Evolutionary conservation across 2,888 invertebrate species (phyloP), one percentile per base, ranked within the genome.

Genomic region (Periphyllus acericola): DNA sequence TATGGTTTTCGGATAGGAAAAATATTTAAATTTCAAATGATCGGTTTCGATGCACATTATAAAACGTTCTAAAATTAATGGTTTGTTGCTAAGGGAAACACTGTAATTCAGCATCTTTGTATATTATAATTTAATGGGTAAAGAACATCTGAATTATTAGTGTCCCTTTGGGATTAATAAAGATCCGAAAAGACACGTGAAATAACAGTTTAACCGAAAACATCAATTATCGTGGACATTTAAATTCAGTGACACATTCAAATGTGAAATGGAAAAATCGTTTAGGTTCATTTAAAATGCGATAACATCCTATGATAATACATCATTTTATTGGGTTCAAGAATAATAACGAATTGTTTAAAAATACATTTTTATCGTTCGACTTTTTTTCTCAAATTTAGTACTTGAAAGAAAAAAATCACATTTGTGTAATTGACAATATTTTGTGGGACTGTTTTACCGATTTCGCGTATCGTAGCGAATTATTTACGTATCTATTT

Each of bases 51-150:
- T n/a, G 71, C 17, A 11, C 71, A 25, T 71, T 29, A 29, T 32
- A 71, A 29, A 71, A 32, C 32, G 71, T 71, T 29, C 14, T 66
- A 82, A 82, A 82, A 82, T 82, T 34, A 82, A 72, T 82, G 82
- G 46, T 34, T 72, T 82, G 71, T 52, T 72, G 52, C 82, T n/a
- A 17, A 72, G 71, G 71, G 82, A 72, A 52, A 52, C 82, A 14
- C 8, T 9, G 14, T 52, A 34, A 82, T 71, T n/a, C 52, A 25
- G 25, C 46, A 29, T 72, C 52, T 82, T 72, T 52, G 46, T 34
- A 32, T n/a, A 72, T 82, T 82, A 82, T 72, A 72, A 82, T 72
- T 71, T 72, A 72, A 82, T 82, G 82, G 52, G 46, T 34, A 34
- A 6, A 72, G 25, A 52, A 46, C 32, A 17, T 82, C 82, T 72